Conservation (phyloP, 2,797 vertebrate genomes). For the Meda fulgida region DNA sequence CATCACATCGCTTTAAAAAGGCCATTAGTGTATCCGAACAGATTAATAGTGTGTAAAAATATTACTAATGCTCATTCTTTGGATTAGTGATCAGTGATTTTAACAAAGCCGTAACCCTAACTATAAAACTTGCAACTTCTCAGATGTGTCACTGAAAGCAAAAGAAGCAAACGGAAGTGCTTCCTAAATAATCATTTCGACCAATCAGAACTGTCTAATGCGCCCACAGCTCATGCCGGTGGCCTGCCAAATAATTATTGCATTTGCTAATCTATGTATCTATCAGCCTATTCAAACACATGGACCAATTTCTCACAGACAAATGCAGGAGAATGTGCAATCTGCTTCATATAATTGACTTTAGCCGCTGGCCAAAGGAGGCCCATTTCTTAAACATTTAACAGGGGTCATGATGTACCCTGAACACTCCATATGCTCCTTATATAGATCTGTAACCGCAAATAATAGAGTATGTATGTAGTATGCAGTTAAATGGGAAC, state of each 20-base stretch:
- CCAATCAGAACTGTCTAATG: background rate
- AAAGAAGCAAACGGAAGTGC: background rate
- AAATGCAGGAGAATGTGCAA: constrained; percentile 14
- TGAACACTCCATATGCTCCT: constrained; percentile 23
- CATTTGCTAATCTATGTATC: background rate
- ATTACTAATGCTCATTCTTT: background rate
- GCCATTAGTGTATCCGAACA: background rate
- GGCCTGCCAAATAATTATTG: constrained; percentile 6
- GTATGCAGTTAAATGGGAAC: constrained; percentile 26
- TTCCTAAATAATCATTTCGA: background rate
- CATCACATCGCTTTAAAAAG: background rate
- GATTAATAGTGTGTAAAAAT: background rate
- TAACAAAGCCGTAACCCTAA: background rate
- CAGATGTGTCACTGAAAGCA: background rate
- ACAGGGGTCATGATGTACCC: background rate
- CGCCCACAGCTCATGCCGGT: background rate
- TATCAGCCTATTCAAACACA: background rate
- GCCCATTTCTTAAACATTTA: background rate
- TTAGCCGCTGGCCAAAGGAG: constrained; percentile 16
- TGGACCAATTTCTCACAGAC: background rate
- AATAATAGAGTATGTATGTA: constrained; percentile 36
- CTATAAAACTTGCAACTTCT: background rate
- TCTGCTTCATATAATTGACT: constrained; percentile 23
- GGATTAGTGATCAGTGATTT: background rate
- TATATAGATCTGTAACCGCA: constrained; percentile 13